Percentiles rank a stretch among this genome's conserved stretches.
Conservation (phyloP, 2,888 invertebrate genomes). For the Pseudanteris insignis region DNA sequence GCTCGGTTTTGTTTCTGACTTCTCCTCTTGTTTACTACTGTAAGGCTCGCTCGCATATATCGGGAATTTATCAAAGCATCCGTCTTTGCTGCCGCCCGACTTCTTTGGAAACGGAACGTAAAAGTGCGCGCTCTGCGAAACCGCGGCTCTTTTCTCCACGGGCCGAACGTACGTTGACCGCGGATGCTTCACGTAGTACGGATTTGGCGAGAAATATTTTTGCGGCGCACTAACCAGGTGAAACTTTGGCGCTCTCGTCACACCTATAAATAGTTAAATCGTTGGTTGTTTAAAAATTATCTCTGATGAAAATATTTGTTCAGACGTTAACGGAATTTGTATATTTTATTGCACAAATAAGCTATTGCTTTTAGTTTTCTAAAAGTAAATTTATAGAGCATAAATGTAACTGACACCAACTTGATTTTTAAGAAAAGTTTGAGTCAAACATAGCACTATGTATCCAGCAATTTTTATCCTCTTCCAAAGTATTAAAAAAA, state of each 20-base stretch:
- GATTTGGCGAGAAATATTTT: conserved; percentile 61
- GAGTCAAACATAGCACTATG: too few species aligned
- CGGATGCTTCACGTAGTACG: conserved; percentile 49
- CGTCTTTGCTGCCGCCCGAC: conserved; percentile 63
- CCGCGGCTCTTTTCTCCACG: conserved; percentile 9
- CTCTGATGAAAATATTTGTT: too few species aligned
- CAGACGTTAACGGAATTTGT: too few species aligned
- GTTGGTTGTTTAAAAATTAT: too few species aligned
- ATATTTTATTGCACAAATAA: too few species aligned
- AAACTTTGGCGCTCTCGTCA: conserved; percentile 30
- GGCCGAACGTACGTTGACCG: conserved; percentile 53
- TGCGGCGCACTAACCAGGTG: conserved; percentile 37
- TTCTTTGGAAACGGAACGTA: conserved; percentile 57
- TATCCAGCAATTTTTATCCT: too few species aligned
- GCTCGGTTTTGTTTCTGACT: conserved; percentile 10
- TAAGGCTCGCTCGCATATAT: conserved; percentile 52
- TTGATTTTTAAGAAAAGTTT: too few species aligned
- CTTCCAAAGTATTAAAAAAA: too few species aligned
- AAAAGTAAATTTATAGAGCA: too few species aligned
- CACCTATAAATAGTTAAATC: too few species aligned
- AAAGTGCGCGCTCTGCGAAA: conserved; percentile 30
- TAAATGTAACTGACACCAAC: too few species aligned
- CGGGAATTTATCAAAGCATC: conserved; percentile 65
- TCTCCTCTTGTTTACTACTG: conserved; percentile 5
- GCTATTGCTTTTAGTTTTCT: too few species aligned